phyloP scores from a whole-genome alignment of 2,113 vertebrate genomes.

The Neogobius melanostomus region DNA sequence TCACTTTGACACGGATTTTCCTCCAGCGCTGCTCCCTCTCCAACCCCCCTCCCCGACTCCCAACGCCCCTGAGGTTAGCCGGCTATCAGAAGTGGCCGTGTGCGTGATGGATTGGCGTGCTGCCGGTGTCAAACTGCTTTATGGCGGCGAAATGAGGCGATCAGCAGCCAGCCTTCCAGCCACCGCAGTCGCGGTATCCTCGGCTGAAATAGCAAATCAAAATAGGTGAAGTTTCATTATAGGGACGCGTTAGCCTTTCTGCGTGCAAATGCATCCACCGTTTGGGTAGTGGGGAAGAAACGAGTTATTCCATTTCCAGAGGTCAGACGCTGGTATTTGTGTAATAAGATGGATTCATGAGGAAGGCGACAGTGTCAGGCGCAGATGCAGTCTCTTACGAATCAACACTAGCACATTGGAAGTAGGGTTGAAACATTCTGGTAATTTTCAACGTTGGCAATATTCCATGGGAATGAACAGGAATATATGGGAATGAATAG shows the following conservation, averaged over 20 bases:
- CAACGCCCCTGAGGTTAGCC: conserved; percentile 41
- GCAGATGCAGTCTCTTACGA: neutral
- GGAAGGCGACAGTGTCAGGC: neutral
- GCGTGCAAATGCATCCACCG: neutral
- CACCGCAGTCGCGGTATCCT: conserved; percentile 29
- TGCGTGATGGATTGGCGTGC: conserved; percentile 78
- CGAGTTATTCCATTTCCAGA: conserved; percentile 21
- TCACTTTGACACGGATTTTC: conserved; percentile 66
- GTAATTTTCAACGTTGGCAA: too few relatives aligned
- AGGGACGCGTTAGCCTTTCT: conserved; percentile 22
- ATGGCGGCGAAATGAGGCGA: conserved; percentile 76
- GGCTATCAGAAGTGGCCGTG: conserved; percentile 63
- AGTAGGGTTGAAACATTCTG: neutral
- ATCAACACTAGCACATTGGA: neutral
- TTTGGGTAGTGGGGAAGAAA: neutral
- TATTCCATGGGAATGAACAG: too few relatives aligned
- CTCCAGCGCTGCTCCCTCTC: conserved; percentile 33
- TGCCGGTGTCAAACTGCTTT: conserved; percentile 75
- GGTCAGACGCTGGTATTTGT: conserved; percentile 16
- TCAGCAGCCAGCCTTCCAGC: conserved; percentile 46
- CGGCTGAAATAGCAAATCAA: conserved; percentile 62
- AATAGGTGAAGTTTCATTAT: conserved; percentile 66
- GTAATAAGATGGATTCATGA: conserved; percentile 10
- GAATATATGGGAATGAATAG: too few relatives aligned
- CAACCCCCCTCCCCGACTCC: conserved; percentile 47